A percentile compares a stretch with the other conserved stretches of the same genome.
Evolutionary conservation across 30 jellyfish, hydroid and myxozoan genomes (phyloP).

Genomic region (Mastigias papua): DNA sequence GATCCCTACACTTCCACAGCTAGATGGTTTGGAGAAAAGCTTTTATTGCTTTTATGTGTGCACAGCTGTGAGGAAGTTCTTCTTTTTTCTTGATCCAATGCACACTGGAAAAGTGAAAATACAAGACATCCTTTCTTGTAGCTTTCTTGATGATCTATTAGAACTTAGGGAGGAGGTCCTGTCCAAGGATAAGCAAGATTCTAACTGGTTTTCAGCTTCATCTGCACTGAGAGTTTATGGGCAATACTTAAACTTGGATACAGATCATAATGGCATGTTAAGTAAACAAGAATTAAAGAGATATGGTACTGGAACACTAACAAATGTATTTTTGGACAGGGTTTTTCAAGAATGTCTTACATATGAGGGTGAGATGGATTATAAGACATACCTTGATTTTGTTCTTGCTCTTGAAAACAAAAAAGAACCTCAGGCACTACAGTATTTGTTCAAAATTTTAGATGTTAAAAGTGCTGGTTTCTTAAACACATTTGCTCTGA

Average conservation of each 20-base stretch:
- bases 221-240: conserved; percentile 99
- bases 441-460: conserved; percentile 85
- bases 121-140: conserved; percentile 96
- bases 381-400: conserved; percentile 97
- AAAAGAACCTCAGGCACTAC: conserved; percentile 98
- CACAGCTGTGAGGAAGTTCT: conserved; percentile 98
- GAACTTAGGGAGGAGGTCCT: conserved; percentile 98
- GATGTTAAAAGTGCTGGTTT: conserved; percentile 90
- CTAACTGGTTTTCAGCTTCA: conserved; percentile 99
- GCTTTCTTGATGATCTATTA: conserved; percentile 94
- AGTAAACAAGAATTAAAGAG: conserved; percentile 92
- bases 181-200: conserved; percentile 95
- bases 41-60: conserved; percentile 98
- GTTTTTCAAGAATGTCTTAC: conserved; percentile 99
- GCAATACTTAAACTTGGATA: conserved; percentile 94
- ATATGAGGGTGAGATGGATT: conserved; percentile 99
- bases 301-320: conserved; percentile 97
- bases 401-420: conserved; percentile 97
- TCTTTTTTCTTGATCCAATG: conserved; percentile 98
- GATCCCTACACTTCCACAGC: conserved; percentile 98
- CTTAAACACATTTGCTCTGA: conserved; percentile 93
- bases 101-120: conserved; percentile 95
- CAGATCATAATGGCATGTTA: conserved; percentile 98
- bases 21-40: conserved; percentile 98
- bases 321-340: conserved; percentile 88